Evolutionary conservation across 1,140 invertebrate species (phyloP).

Genomic region (Scaptomyza graminum): DNA sequence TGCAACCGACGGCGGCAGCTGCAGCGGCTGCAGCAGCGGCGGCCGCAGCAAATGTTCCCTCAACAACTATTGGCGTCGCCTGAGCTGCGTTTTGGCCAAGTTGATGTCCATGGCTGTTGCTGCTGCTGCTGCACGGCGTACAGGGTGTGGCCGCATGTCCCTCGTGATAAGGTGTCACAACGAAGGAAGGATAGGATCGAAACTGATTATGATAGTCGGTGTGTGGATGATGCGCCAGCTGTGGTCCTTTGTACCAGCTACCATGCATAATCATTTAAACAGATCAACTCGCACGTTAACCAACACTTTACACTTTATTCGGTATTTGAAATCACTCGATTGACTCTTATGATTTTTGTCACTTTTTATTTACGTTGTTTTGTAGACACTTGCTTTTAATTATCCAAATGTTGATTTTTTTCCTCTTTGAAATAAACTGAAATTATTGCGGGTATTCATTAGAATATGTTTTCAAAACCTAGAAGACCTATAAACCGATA

Average conservation of each 20-base stretch:
- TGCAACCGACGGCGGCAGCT: slow-evolving; percentile 48
- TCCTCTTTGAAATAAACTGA: no score
- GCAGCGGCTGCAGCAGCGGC: slow-evolving; percentile 55
- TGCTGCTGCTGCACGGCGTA: slow-evolving; percentile 42
- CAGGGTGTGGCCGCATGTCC: slow-evolving; percentile 69
- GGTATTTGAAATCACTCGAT: background rate
- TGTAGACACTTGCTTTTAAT: background rate
- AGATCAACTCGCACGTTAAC: slow-evolving; percentile 34
- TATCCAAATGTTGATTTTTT: background rate
- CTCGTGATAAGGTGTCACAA: slow-evolving; percentile 79
- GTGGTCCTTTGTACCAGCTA: slow-evolving; percentile 83
- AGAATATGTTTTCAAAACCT: no score
- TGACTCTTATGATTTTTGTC: background rate
- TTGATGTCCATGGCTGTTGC: slow-evolving; percentile 24
- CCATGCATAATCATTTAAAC: slow-evolving; percentile 83
- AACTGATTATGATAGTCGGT: slow-evolving; percentile 76
- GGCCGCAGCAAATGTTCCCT: slow-evolving; percentile 62
- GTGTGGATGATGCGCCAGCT: slow-evolving; percentile 82
- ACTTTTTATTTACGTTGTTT: background rate
- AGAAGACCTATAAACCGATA: no score
- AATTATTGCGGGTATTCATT: no score
- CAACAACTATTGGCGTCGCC: slow-evolving; percentile 70
- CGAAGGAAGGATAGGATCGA: slow-evolving; percentile 80
- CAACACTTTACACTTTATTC: slow-evolving; percentile 27
- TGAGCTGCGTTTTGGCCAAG: slow-evolving; percentile 48